Evolutionary conservation across 1,140 invertebrate genomes (phyloP).

Genomic region (Oedothorax gibbosus): DNA sequence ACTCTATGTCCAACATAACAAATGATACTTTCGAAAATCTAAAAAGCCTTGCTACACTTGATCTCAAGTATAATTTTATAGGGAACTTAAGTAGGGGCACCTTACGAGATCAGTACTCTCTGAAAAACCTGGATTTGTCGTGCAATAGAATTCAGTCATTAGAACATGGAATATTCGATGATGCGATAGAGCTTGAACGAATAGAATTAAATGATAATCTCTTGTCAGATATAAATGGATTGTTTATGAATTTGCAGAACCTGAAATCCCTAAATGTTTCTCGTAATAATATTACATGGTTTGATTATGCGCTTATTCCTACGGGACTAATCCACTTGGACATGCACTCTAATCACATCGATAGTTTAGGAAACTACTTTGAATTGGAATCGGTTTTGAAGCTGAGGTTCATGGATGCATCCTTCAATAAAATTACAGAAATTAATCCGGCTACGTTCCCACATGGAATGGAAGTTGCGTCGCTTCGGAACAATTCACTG

Average conservation of each 20-base stretch:
- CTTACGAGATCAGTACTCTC: slow-evolving; percentile 83
- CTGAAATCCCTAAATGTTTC: slow-evolving; percentile 91
- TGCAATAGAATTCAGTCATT: slow-evolving; percentile 88
- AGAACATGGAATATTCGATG: slow-evolving; percentile 84
- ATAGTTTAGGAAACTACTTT: slow-evolving; percentile 87
- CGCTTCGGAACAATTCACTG: slow-evolving; percentile 86
- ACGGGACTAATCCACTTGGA: slow-evolving; percentile 86
- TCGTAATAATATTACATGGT: slow-evolving; percentile 89
- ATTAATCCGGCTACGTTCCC: slow-evolving; percentile 80
- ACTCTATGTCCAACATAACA: slow-evolving; percentile 76
- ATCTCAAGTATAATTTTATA: slow-evolving; percentile 83
- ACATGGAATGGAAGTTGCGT: slow-evolving; percentile 80
- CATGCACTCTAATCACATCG: slow-evolving; percentile 88
- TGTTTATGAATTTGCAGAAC: slow-evolving; percentile 84
- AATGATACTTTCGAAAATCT: slow-evolving; percentile 67
- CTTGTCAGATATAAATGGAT: slow-evolving; percentile 83
- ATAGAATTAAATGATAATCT: slow-evolving; percentile 88
- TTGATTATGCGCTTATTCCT: slow-evolving; percentile 90
- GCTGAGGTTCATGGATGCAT: slow-evolving; percentile 75
- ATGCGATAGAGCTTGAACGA: slow-evolving; percentile 83
- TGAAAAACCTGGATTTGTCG: slow-evolving; percentile 88
- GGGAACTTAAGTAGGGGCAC: slow-evolving; percentile 76
- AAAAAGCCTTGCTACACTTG: slow-evolving; percentile 83
- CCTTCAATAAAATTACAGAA: slow-evolving; percentile 83
- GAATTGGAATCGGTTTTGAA: slow-evolving; percentile 77